Conservation (phyloP, 2,113 vertebrate species). For the Equus przewalskii region DNA sequence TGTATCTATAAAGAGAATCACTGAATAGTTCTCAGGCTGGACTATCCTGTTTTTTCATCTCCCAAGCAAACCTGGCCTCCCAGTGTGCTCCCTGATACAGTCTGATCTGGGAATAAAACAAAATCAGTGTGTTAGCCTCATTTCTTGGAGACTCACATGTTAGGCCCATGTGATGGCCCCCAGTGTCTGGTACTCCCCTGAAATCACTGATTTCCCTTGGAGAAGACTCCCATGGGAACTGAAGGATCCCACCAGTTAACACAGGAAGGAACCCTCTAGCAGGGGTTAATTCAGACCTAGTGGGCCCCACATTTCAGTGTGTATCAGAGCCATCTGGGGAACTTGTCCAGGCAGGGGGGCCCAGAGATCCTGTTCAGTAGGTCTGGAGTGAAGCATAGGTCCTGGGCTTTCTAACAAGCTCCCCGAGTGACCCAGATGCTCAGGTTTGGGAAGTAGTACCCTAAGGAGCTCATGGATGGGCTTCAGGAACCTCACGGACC, state of each 20-base stretch:
- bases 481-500: neutral
- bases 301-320: neutral
- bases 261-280: neutral
- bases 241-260: neutral
- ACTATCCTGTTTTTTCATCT: conserved; percentile 30
- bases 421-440: neutral
- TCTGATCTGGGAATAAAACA: conserved; percentile 18
- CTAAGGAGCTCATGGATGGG: neutral
- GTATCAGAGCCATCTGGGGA: neutral
- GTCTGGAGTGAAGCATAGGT: neutral
- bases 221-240: neutral
- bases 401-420: conserved; percentile 26
- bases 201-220: neutral
- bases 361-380: neutral
- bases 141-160: neutral
- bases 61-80: neutral
- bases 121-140: neutral
- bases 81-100: neutral
- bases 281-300: neutral
- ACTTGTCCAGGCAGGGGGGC: neutral
- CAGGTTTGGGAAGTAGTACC: neutral
- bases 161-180: neutral
- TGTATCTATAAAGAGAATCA: conserved; percentile 43
- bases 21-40: neutral
- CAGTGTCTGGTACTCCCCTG: neutral